Evolutionary conservation across 2,888 invertebrate genomes (phyloP), one percentile per base, ranked within the genome.

Genomic region (Escarpia spicata): DNA sequence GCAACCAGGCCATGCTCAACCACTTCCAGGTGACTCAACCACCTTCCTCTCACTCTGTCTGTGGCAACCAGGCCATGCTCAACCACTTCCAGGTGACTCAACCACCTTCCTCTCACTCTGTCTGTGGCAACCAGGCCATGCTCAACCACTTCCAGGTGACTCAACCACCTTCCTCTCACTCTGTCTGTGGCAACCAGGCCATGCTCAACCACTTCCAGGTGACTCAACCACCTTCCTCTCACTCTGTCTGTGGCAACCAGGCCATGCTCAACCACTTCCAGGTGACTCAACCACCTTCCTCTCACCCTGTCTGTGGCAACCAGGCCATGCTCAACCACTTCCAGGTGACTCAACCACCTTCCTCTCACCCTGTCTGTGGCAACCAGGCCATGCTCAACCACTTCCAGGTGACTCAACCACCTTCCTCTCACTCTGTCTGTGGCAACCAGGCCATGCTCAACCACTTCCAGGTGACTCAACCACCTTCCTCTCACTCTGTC

Each of bases 31-130:
- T 91, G 44, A 91, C n/a, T 91, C 93, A 92, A 37, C 37, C 37
- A 91, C 37, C 37, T 93, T 45, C 19, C 9, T 31, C 75, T 75
- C n/a, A 6, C 12, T 52, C 4, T 52, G 52, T 52, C 9, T 52
- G 91, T 43, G 93, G 93, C 31, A 52, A 37, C 12, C 92, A n/a
- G 31, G 60, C 44, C 43, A 58, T 44, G 43, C 31, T 91, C 12
- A 91, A 91, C 91, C 91, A 91, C 43, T 91, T 91, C 91, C 91
- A 91, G 44, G 91, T 91, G 44, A 91, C n/a, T 91, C 93, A 92
- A 37, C 37, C 37, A 91, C 37, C 37, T 93, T 45, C 19, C 9
- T 31, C 75, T 75, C n/a, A 6, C 12, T 52, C 4, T 52, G 52
- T 52, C 9, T 52, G 91, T 43, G 93, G 93, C 31, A 52, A 37